Evolutionary conservation across 2,113 vertebrate genomes (phyloP).

Genomic region (Xiphorhynchus elegans): DNA sequence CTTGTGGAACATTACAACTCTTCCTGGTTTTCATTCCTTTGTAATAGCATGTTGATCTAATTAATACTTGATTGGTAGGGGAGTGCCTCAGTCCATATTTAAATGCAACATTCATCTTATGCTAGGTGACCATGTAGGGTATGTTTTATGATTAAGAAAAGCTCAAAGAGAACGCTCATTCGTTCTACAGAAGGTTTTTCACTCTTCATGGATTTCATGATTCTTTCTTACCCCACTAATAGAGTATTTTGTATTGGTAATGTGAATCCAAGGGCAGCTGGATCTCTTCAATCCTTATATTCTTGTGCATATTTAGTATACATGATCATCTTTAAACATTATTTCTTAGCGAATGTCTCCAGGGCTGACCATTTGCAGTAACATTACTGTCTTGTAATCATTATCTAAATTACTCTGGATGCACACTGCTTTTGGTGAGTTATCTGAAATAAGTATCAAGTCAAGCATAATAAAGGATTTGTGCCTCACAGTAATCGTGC

Average conservation of each 20-base stretch:
- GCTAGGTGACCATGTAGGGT: neutral
- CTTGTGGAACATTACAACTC: neutral
- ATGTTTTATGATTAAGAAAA: neutral
- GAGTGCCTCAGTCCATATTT: neutral
- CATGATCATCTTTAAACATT: neutral
- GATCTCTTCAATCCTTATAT: neutral
- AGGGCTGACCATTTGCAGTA: neutral
- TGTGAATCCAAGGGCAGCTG: neutral
- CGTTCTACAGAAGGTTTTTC: neutral
- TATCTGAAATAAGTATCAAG: neutral
- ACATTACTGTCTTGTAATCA: neutral
- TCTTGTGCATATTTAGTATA: neutral
- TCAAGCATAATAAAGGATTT: neutral
- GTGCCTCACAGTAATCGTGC: neutral
- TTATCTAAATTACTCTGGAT: neutral
- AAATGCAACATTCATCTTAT: neutral
- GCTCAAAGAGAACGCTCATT: neutral
- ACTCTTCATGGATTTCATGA: fast-evolving
- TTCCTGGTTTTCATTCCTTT: neutral
- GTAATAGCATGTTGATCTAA: neutral
- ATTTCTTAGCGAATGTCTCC: neutral
- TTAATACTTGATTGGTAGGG: neutral
- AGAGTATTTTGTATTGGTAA: neutral
- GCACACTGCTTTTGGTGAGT: neutral
- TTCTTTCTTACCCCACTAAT: neutral